Evolutionary conservation across 1,140 invertebrate species (phyloP).

Genomic region (Scaptomyza pallida): DNA sequence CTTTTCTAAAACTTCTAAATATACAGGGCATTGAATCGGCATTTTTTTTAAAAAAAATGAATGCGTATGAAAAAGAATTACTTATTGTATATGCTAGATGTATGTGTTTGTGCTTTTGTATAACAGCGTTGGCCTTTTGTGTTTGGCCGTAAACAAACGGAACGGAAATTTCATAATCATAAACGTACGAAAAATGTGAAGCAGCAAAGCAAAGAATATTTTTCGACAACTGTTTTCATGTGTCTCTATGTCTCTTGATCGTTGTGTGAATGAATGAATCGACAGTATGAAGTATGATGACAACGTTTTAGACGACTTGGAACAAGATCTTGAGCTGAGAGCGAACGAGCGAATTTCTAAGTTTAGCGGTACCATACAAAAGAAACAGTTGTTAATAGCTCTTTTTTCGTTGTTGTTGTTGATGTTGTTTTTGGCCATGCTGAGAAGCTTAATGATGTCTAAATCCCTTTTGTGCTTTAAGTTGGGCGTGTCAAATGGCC

Average conservation of each 20-base stretch:
- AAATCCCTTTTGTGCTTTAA: constrained; percentile 25
- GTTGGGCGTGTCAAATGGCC: constrained; percentile 37
- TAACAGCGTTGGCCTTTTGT: constrained; percentile 48
- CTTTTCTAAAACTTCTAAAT: background rate
- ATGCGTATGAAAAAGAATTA: constrained; percentile 32
- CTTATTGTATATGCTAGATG: constrained; percentile 25
- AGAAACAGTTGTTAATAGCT: constrained; percentile 75
- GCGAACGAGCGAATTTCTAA: constrained; percentile 48
- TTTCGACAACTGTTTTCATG: constrained; percentile 44
- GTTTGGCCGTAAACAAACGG: constrained; percentile 45
- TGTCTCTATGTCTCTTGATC: constrained; percentile 10
- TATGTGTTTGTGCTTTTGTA: constrained; percentile 50
- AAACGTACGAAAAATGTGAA: constrained; percentile 35
- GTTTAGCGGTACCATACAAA: constrained; percentile 70
- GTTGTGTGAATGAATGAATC: constrained; percentile 61
- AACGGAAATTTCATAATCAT: constrained; percentile 77
- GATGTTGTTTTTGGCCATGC: constrained; percentile 6
- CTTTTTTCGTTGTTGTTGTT: constrained; percentile 25
- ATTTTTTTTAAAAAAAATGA: constrained; percentile 36
- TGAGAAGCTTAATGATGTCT: constrained; percentile 54
- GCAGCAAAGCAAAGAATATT: constrained; percentile 47
- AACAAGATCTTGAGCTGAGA: constrained; percentile 38
- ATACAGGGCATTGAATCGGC: constrained; percentile 26
- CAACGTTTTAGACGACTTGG: constrained; percentile 33
- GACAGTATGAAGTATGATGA: constrained; percentile 25